A percentile compares a stretch with the other conserved stretches of the same genome.
Evolutionary conservation across 2,888 invertebrate species (phyloP).

Genomic region (Hydriomena furcata): DNA sequence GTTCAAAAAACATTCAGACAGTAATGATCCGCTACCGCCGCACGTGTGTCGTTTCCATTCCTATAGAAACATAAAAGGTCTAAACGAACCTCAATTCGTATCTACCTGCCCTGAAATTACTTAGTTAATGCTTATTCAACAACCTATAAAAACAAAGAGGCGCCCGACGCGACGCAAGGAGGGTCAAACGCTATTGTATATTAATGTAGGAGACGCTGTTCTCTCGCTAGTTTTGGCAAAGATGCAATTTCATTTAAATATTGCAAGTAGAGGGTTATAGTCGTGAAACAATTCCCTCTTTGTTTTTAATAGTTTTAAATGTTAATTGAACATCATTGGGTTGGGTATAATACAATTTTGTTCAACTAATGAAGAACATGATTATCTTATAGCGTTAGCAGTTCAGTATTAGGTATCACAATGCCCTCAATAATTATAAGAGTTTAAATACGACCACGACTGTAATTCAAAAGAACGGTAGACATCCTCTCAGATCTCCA

Average conservation of each 20-base stretch:
- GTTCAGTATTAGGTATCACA: too few species aligned
- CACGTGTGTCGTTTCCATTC: conserved; percentile 43
- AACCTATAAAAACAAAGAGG: conserved; percentile 79
- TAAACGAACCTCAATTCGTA: conserved; percentile 59
- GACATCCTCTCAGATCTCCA: too few species aligned
- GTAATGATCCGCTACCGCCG: conserved; percentile 34
- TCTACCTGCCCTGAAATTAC: conserved; percentile 63
- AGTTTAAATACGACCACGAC: too few species aligned
- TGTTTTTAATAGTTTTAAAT: conserved; percentile 31
- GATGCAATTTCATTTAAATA: conserved; percentile 84
- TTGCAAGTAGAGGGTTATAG: conserved; percentile 77
- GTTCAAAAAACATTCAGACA: conserved; percentile 21
- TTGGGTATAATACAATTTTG: background rate
- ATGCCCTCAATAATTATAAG: too few species aligned
- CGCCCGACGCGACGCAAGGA: conserved; percentile 60
- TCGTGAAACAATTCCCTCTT: conserved; percentile 61
- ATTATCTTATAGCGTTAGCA: too few species aligned
- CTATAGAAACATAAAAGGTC: conserved; percentile 50
- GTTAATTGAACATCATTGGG: conserved; percentile 20
- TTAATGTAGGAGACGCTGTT: conserved; percentile 79
- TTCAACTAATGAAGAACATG: too few species aligned
- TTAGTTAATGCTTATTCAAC: conserved; percentile 74
- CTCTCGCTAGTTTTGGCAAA: conserved; percentile 81
- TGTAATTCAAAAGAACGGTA: too few species aligned
- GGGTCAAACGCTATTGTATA: conserved; percentile 80